Evolutionary conservation across 1,140 invertebrate genomes (phyloP), one percentile per base, ranked within the genome.

Genomic region (Drosophila sulfurigaster): DNA sequence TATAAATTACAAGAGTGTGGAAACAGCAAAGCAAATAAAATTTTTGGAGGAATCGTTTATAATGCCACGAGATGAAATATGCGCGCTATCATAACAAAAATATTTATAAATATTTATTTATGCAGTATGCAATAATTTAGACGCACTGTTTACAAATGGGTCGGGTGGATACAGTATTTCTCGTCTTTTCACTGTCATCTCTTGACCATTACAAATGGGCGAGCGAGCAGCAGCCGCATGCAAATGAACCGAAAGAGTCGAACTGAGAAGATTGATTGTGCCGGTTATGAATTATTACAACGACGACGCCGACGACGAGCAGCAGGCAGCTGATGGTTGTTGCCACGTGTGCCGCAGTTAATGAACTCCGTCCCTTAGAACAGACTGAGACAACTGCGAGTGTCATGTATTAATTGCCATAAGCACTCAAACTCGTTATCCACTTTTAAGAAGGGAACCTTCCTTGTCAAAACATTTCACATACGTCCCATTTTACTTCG

Each of bases 31-130:
- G 38, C 46, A 38, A 63, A 63, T 49, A 11, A 32, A 20, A 54
- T 16, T 16, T 16, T 16, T 10, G 10, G 7, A 7, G 7, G 8
- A 15, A 48, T 20, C 41, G 20, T 57, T 54, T 65, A 56, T 46
- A 64, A 64, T 71, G 35, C 28, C 35, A 45, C 11, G 38, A 58
- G 30, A 58, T 67, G 38, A 73, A 65, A 71, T 57, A 71, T 57
- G 16, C 25, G 16, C 25, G 10, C 52, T 4, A 57, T 48, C 43
- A 28, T 64, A 48, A 16, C 8, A 46, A 46, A 46, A 64, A 48
- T 64, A 65, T 71, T 67, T 67, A 67, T 74, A 62, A 62, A 74
- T 75, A 57, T 75, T 75, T 75, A 56, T 69, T 63, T 75, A 56
- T 69, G 57, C 41, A 15, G 43, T 32, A 7, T 45, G 72, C 66